Conservation (phyloP, 1,140 invertebrate species). For the Hyphantria cunea region DNA sequence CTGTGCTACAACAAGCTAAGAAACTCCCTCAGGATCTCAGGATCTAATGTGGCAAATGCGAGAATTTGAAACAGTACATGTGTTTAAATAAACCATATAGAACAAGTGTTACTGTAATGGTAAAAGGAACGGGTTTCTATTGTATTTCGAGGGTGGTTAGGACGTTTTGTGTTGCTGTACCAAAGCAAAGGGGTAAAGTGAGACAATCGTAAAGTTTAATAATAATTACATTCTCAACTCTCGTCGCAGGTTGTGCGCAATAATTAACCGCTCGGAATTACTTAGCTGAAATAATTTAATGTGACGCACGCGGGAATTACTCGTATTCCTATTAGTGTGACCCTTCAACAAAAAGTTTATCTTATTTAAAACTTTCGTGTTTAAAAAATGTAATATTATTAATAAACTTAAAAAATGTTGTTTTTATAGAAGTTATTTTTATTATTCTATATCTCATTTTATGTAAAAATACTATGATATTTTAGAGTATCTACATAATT, state of each 20-base stretch:
- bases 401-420: too few relatives aligned
- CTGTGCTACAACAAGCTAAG: conserved; percentile 73
- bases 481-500: too few relatives aligned
- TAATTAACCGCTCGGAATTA: conserved; percentile 81
- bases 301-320: conserved; percentile 72
- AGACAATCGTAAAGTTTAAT: conserved; percentile 82
- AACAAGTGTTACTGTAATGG: conserved; percentile 40
- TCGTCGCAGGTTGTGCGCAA: conserved; percentile 76
- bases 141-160: conserved; percentile 28
- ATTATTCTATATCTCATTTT: too few relatives aligned
- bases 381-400: too few relatives aligned
- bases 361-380: too few relatives aligned
- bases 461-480: too few relatives aligned
- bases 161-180: conserved; percentile 34
- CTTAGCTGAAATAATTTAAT: conserved; percentile 81
- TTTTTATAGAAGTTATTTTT: too few relatives aligned
- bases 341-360: too few relatives aligned
- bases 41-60: conserved; percentile 44
- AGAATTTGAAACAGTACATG: conserved; percentile 35
- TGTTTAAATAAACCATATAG: conserved; percentile 30
- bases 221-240: conserved; percentile 82
- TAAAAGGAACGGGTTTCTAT: conserved; percentile 36
- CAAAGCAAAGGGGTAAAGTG: conserved; percentile 76
- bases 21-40: conserved; percentile 76
- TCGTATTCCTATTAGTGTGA: conserved; percentile 1